Evolutionary conservation across 1,140 invertebrate genomes (phyloP), one percentile per base, ranked within the genome.

Genomic region (Sarcophaga peregrina): DNA sequence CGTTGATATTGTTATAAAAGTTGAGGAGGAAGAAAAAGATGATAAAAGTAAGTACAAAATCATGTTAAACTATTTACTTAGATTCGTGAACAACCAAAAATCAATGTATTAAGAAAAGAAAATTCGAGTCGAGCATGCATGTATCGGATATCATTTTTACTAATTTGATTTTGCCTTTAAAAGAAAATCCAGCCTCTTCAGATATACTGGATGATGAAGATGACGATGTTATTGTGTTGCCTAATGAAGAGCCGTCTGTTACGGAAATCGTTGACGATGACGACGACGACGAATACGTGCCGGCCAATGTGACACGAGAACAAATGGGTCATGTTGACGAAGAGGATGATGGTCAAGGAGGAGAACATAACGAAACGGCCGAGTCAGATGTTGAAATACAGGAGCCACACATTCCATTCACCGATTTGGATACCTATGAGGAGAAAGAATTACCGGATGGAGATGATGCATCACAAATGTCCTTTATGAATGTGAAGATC

Each of bases 391-490:
- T 90, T 13, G 88, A 90, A 82, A 90, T 90, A 76, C 87, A 90
- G 78, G 90, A 90, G 83, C 90, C 90, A 52, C 85, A 90, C 82
- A 90, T 90, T 86, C 88, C 90, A 20, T 89, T 90, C 54, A 88
- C 88, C 75, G 92, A 92, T 84, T 86, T 90, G n/a, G 92, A 93
- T 84, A 91, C 90, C 1, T 91, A 89, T n/a, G 86, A 88, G 3
- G 90, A 92, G 13, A 91, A 91, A 76, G 84, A 90, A 82, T 85
- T 85, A 68, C 78, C 83, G 45, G 74, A 80, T 54, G 75, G 9
- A 11, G 87, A 90, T 52, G 88, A 90, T 62, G 52, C 80, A n/a
- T 58, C 83, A 80, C 73, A 84, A 62, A 20, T 80, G 20, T 81
- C 84, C n/a, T 82, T 84, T 37, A 84, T 88, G 1, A 89, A 89